A percentile compares a stretch with the other conserved stretches of the same genome.
Evolutionary conservation across 2,797 vertebrate species (phyloP).

Genomic region (Tangara arthus): DNA sequence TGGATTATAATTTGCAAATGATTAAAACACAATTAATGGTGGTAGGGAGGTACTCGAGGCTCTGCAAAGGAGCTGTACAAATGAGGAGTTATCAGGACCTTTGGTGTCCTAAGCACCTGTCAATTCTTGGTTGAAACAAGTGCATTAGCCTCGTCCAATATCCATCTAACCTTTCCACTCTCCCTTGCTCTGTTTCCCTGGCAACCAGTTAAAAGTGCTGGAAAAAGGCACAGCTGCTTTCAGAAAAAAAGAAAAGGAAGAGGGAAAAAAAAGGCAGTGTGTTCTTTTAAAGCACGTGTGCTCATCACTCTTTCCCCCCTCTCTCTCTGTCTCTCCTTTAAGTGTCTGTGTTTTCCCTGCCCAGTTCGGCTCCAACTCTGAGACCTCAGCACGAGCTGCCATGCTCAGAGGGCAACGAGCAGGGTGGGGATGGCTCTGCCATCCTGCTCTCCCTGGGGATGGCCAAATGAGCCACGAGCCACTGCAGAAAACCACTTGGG

Average conservation of each 20-base stretch:
- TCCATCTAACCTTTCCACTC: constrained; percentile 76
- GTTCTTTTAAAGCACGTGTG: constrained; percentile 31
- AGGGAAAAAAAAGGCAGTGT: constrained; percentile 4
- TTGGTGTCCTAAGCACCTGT: constrained; percentile 65
- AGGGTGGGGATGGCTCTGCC: background rate
- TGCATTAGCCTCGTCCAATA: constrained; percentile 74
- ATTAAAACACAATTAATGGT: constrained; percentile 72
- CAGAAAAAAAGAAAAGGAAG: constrained; percentile 42
- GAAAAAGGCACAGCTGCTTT: constrained; percentile 73
- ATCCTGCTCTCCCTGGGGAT: background rate
- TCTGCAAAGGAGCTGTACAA: constrained; percentile 46
- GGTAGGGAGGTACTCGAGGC: constrained; percentile 43
- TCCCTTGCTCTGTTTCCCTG: constrained; percentile 77
- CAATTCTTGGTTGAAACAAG: constrained; percentile 75
- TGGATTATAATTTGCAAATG: constrained; percentile 63
- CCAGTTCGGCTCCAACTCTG: rapidly evolving
- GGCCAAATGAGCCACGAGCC: background rate
- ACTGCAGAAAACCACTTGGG: background rate
- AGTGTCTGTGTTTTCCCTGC: background rate
- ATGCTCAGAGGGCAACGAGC: background rate
- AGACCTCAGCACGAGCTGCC: background rate
- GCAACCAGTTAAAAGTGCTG: constrained; percentile 78
- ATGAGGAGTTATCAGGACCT: constrained; percentile 63
- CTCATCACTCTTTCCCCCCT: background rate
- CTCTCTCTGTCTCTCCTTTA: constrained; percentile 11